Percentiles rank a stretch among this genome's conserved stretches.
phyloP scores from a whole-genome alignment of 2,888 invertebrate genomes.

The Rhorus exstirpatorius region DNA sequence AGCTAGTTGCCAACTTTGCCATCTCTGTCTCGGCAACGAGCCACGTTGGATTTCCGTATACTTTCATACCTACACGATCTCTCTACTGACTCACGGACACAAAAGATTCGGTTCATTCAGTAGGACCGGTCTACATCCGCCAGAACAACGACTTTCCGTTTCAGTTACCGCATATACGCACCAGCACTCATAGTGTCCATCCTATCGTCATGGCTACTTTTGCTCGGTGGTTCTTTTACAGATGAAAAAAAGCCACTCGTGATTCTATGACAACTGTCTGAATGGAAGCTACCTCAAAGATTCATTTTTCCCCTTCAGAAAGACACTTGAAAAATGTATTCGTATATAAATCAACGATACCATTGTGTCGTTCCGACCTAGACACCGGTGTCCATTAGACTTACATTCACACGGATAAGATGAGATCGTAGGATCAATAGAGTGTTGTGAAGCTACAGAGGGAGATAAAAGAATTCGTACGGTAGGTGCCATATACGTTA shows the following conservation, averaged over 20 bases:
- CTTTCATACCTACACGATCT: slow-evolving; percentile 9
- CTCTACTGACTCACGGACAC: slow-evolving; percentile 43
- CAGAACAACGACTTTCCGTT: slow-evolving; percentile 59
- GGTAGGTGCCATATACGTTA: neutral
- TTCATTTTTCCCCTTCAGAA: slow-evolving; percentile 17
- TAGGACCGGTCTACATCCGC: slow-evolving; percentile 59
- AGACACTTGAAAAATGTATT: slow-evolving; percentile 45
- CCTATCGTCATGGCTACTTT: slow-evolving; percentile 46
- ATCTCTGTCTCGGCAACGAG: slow-evolving; percentile 46
- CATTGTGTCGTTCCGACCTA: slow-evolving; percentile 23
- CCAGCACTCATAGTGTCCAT: slow-evolving; percentile 37
- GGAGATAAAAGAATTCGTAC: slow-evolving; percentile 4
- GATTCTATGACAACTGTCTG: slow-evolving; percentile 26
- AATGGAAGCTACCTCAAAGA: slow-evolving; percentile 39
- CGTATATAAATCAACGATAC: slow-evolving; percentile 42
- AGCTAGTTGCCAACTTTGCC: slow-evolving; percentile 56
- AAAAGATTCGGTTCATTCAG: slow-evolving; percentile 65
- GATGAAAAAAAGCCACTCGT: slow-evolving; percentile 15
- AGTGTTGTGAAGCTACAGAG: neutral
- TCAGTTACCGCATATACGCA: slow-evolving; percentile 32
- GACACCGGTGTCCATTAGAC: slow-evolving; percentile 23
- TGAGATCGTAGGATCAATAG: slow-evolving; percentile 55
- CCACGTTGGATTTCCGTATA: slow-evolving; percentile 37
- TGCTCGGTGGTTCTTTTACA: slow-evolving; percentile 33
- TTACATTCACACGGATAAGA: slow-evolving; percentile 17